phyloP scores from a whole-genome alignment of 1,140 invertebrate genomes.

The Cephus cinctus region DNA sequence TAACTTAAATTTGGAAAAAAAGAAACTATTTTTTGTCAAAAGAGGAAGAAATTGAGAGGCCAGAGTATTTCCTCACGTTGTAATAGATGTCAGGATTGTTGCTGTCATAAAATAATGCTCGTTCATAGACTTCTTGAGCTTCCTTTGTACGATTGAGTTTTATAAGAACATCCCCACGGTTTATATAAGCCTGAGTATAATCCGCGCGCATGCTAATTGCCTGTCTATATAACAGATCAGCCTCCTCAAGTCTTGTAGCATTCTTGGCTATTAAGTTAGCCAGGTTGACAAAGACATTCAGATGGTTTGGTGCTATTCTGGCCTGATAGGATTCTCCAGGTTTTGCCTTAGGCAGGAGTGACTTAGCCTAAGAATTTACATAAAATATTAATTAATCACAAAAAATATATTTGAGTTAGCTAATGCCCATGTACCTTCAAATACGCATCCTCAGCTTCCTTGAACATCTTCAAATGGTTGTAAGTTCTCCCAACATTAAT shows the following conservation, averaged over 20 bases:
- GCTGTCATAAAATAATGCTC: conserved; percentile 89
- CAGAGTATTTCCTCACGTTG: conserved; percentile 69
- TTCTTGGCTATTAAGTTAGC: conserved; percentile 95
- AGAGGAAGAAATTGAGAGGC: no score
- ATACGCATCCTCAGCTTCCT: conserved; percentile 91
- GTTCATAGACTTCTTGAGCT: conserved; percentile 92
- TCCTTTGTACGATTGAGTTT: conserved; percentile 94
- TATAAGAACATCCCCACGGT: conserved; percentile 92
- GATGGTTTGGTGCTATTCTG: conserved; percentile 91
- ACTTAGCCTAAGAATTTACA: conserved; percentile 68
- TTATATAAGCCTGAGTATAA: conserved; percentile 97
- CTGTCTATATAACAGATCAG: conserved; percentile 88
- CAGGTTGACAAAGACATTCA: conserved; percentile 94
- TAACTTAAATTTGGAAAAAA: no score
- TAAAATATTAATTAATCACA: conserved; percentile 10
- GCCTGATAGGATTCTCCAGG: conserved; percentile 93
- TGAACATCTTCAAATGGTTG: conserved; percentile 87
- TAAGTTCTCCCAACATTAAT: conserved; percentile 95
- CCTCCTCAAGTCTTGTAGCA: conserved; percentile 86
- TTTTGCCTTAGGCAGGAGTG: conserved; percentile 84
- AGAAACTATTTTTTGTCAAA: no score
- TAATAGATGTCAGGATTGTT: conserved; percentile 97
- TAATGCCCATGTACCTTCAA: no score
- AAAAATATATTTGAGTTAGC: conserved; percentile 19
- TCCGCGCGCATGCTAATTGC: conserved; percentile 97